Percentiles rank a stretch among this genome's conserved stretches.
Conservation (phyloP, 2,888 invertebrate species). For the Isoperla grammatica region DNA sequence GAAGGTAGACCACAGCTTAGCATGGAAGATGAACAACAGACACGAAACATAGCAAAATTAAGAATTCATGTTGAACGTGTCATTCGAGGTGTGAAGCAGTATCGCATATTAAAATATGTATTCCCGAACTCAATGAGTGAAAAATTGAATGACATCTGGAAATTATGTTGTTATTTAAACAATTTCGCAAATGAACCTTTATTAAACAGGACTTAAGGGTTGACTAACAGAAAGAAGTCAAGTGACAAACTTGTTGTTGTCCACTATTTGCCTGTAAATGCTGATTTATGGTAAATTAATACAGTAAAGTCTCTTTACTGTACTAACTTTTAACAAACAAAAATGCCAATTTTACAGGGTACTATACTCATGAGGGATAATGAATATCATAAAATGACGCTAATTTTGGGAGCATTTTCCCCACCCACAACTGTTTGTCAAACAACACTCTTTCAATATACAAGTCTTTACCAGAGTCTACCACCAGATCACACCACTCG, state of each 20-base stretch:
- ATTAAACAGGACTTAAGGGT: not conserved
- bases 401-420: not conserved
- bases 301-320: too few species aligned
- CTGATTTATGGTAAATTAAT: too few species aligned
- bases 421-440: not conserved
- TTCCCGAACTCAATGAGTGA: constrained; percentile 7
- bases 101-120: constrained; percentile 20
- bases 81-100: constrained; percentile 29
- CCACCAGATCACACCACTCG: not conserved
- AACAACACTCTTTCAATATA: not conserved
- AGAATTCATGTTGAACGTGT: constrained; percentile 30
- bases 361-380: too few species aligned
- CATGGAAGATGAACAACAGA: constrained; percentile 8
- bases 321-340: too few species aligned
- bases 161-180: constrained; percentile 7
- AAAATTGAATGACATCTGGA: constrained; percentile 20
- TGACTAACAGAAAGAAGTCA: too few species aligned
- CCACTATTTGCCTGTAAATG: too few species aligned
- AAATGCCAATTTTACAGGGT: too few species aligned
- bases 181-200: constrained; percentile 8
- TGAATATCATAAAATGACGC: not conserved
- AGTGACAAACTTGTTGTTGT: too few species aligned
- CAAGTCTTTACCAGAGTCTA: not conserved
- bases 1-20: not conserved
- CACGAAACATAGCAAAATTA: constrained; percentile 27